phyloP scores from a whole-genome alignment of 1,140 invertebrate species.

The Muscidifurax raptorellus region DNA sequence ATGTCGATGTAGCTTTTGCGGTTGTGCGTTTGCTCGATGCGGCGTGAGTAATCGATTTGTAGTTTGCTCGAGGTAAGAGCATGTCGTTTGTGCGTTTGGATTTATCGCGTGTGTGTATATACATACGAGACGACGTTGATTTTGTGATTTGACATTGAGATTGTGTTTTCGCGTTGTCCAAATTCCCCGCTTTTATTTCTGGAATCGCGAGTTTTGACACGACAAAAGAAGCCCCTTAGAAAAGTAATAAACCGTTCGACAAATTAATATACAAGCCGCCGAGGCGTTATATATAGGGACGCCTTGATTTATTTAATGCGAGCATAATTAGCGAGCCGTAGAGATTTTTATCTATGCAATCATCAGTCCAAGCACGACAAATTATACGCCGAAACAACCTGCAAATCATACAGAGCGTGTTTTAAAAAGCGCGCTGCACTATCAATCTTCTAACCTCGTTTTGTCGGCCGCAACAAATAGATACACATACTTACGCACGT shows the following conservation, averaged over 20 bases:
- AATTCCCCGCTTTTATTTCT: too few species aligned
- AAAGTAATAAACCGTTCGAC: background rate
- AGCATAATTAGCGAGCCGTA: background rate
- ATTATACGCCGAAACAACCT: background rate
- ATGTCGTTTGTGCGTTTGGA: too few species aligned
- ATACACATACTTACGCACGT: background rate
- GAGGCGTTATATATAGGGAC: background rate
- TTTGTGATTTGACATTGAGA: too few species aligned
- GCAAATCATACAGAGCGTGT: background rate
- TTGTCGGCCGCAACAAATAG: background rate
- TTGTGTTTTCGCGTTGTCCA: too few species aligned
- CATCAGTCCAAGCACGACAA: background rate
- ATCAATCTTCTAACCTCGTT: background rate
- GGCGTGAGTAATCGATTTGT: background rate
- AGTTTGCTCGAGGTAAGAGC: background rate
- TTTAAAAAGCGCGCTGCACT: background rate
- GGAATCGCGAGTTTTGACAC: too few species aligned
- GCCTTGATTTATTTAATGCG: background rate
- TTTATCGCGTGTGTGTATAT: too few species aligned
- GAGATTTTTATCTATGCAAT: slow-evolving; percentile 1
- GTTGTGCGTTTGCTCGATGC: background rate
- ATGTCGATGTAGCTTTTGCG: background rate
- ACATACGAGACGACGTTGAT: too few species aligned
- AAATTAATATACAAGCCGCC: background rate
- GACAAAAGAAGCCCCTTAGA: too few species aligned